Conservation (phyloP, 2,888 invertebrate species). For the Erebia aethiops region DNA sequence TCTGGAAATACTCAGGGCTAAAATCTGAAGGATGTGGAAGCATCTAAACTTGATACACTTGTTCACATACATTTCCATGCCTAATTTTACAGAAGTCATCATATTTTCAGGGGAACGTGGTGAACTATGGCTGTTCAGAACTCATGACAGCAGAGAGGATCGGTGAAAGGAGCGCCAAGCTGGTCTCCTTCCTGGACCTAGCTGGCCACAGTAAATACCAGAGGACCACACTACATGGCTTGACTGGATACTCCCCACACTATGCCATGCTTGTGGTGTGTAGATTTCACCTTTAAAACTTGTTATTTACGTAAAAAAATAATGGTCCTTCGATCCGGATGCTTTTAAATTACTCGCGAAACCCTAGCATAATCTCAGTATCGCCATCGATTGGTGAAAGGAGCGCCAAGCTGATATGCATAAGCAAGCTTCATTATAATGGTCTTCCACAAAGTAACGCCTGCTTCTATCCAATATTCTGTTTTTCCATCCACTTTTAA, state of each 20-base stretch:
- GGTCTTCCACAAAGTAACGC: no score
- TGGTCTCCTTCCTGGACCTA: slow-evolving; percentile 97
- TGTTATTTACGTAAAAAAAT: background rate
- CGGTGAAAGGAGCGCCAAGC: slow-evolving; percentile 94
- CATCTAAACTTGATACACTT: no score
- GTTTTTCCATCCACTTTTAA: no score
- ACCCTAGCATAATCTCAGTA: background rate
- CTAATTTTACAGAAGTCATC: background rate
- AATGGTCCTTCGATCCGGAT: slow-evolving; percentile 4
- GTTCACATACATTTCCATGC: no score
- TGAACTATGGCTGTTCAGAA: slow-evolving; percentile 94
- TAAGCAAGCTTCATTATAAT: no score
- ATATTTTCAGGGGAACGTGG: slow-evolving; percentile 86
- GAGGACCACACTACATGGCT: slow-evolving; percentile 96
- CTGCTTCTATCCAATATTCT: no score
- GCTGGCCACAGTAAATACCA: slow-evolving; percentile 98
- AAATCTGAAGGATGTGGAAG: no score
- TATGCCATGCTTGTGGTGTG: slow-evolving; percentile 77
- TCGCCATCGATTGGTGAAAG: slow-evolving; percentile 88
- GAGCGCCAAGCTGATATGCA: slow-evolving; percentile 96
- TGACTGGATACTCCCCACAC: slow-evolving; percentile 96
- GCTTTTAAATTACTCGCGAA: background rate
- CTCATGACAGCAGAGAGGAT: slow-evolving; percentile 96
- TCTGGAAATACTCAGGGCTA: no score
- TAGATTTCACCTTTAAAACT: background rate